Conservation (phyloP, 2,113 vertebrate species). For the Ornithorhynchus anatinus region DNA sequence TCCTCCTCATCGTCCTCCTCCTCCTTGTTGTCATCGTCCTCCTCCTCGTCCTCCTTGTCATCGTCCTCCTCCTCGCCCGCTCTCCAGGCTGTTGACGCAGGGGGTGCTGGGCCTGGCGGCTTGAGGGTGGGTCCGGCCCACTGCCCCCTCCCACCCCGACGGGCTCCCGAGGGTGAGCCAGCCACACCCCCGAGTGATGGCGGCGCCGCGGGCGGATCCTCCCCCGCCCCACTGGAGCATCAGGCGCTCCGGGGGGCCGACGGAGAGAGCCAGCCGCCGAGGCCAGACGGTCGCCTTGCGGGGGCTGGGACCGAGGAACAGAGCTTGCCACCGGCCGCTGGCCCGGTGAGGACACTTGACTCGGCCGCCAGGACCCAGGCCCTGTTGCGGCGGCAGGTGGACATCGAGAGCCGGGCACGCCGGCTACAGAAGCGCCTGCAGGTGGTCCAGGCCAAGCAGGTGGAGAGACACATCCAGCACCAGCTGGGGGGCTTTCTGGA, state of each 20-base stretch:
- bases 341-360: too few species aligned
- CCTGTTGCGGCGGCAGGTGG: slow-evolving; percentile 83
- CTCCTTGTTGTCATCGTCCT: too few species aligned
- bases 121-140: slow-evolving; percentile 78
- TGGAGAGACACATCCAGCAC: slow-evolving; percentile 95
- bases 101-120: slow-evolving; percentile 73
- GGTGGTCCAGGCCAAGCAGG: slow-evolving; percentile 97
- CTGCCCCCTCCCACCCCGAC: slow-evolving; percentile 80
- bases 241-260: slow-evolving; percentile 59
- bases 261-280: slow-evolving; percentile 58
- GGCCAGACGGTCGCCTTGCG: slow-evolving; percentile 35
- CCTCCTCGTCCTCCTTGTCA: too few species aligned
- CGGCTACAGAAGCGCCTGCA: slow-evolving; percentile 93
- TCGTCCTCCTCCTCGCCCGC: slow-evolving; percentile 46
- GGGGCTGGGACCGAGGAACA: slow-evolving; percentile 68
- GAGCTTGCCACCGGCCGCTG: slow-evolving; percentile 66
- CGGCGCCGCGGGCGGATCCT: slow-evolving; percentile 72
- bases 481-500: slow-evolving; percentile 93
- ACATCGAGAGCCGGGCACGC: slow-evolving; percentile 88
- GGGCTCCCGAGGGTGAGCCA: slow-evolving; percentile 71
- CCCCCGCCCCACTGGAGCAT: slow-evolving; percentile 66
- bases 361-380: slow-evolving; percentile 84
- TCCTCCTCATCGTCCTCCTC: too few species aligned
- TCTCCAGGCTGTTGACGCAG: slow-evolving; percentile 68
- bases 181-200: slow-evolving; percentile 73